Percentiles rank a stretch among this genome's conserved stretches.
Evolutionary conservation across 2,797 vertebrate genomes (phyloP).

Genomic region (Bufotes viridis): DNA sequence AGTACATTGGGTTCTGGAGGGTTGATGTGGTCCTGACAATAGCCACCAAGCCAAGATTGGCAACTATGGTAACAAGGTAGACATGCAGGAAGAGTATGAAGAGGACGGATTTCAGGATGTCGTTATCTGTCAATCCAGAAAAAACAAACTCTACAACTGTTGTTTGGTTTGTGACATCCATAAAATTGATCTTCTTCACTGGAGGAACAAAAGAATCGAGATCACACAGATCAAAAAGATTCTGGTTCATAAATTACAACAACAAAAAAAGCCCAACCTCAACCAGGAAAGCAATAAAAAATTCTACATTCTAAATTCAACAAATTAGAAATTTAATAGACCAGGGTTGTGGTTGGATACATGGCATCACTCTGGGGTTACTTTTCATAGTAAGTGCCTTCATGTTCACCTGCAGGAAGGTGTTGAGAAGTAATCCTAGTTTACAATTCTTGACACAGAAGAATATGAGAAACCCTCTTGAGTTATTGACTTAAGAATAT

Average conservation of each 20-base stretch:
- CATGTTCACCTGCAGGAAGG: too few relatives aligned
- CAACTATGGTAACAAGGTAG: conserved; percentile 59
- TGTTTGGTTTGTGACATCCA: conserved; percentile 6
- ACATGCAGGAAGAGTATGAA: conserved; percentile 57
- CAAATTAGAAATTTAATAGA: too few relatives aligned
- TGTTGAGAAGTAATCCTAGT: too few relatives aligned
- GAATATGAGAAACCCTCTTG: too few relatives aligned
- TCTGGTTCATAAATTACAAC: not conserved
- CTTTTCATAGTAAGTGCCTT: too few relatives aligned
- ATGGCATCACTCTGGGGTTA: too few relatives aligned
- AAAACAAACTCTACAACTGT: conserved; percentile 42
- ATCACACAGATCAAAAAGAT: not conserved
- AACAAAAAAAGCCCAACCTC: not conserved
- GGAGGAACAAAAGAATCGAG: too few relatives aligned
- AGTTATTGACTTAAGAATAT: too few relatives aligned
- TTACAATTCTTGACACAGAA: too few relatives aligned
- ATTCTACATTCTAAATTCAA: too few relatives aligned
- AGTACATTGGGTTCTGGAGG: conserved; percentile 69
- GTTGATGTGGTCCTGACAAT: conserved; percentile 48
- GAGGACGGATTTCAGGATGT: conserved; percentile 49
- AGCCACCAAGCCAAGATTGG: conserved; percentile 59
- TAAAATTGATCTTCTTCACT: not conserved
- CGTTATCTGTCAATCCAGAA: conserved; percentile 60
- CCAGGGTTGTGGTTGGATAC: too few relatives aligned
- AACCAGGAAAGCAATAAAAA: too few relatives aligned